Evolutionary conservation across 2,888 invertebrate genomes (phyloP), one percentile per base, ranked within the genome.

Genomic region (Leucophenga maculata): DNA sequence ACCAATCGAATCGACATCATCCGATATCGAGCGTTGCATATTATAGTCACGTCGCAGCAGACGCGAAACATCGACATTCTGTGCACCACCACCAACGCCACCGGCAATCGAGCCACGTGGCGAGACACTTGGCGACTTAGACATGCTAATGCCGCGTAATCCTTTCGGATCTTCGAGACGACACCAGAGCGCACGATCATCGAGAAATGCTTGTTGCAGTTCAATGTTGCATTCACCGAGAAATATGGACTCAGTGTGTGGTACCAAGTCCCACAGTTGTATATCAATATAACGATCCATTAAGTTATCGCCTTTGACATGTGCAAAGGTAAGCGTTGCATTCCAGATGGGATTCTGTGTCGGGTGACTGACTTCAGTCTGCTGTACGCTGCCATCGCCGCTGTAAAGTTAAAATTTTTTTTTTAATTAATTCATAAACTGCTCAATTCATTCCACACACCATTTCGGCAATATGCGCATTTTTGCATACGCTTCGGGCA

Each of bases 291-390:
- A 92, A 69, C 94, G 92, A 70, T 94, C 94, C 88, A 94, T 93
- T 59, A 97, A 89, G 80, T 93, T 92, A 75, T 95, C 95, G 0
- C 93, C 94, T 46, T 93, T 93, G 16, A 95, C 92, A 46, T 93
- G 93, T 1, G 93, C 91, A 86, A 97, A 96, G 69, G 94, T 94
- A 39, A 97, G 90, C 20, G 96, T 97, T 18, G 96, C 95, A 87
- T 97, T 97, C 97, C 97, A 97, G 68, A 96, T 94, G 1, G 97
- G 97, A 86, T 94, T 95, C 86, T 94, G 94, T 0, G 95, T 94
- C 14, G 95, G 94, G 69, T 95, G 95, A 1, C 96, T 95, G 16
- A 96, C 93, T 85, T 94, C 95, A 1, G 96, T 96, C 88, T 95
- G 95, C 73, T 94, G 91, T 6, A 93, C 93, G 69, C 92, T 92